Conservation (phyloP, 2,113 vertebrate genomes). For the Merops nubicus region DNA sequence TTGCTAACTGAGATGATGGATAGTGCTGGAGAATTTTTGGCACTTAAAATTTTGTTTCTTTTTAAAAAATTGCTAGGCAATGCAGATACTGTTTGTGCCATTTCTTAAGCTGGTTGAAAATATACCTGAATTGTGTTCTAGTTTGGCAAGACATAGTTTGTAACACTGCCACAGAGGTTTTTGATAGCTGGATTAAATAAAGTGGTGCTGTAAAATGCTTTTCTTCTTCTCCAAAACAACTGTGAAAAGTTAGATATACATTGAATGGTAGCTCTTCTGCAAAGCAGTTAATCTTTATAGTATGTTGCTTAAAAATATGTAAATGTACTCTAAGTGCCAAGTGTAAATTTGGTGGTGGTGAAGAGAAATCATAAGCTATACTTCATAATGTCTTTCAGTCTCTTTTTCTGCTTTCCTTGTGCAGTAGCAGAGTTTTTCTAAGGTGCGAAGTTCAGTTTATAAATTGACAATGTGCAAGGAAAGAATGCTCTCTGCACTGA, state of each 20-base stretch:
- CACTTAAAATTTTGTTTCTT: background rate
- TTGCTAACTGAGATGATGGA: background rate
- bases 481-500: constrained; percentile 7
- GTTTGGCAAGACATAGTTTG: background rate
- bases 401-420: background rate
- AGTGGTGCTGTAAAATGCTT: background rate
- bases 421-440: background rate
- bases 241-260: background rate
- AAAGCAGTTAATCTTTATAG: background rate
- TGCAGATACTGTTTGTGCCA: background rate
- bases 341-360: background rate
- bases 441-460: background rate
- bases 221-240: constrained; percentile 17
- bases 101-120: background rate
- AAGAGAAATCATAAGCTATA: background rate
- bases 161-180: background rate
- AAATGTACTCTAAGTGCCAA: background rate
- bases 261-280: background rate
- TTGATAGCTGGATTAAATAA: constrained; percentile 34
- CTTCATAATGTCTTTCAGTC: background rate
- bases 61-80: background rate
- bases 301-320: background rate
- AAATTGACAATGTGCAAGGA: background rate
- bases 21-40: background rate
- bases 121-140: background rate